Conservation (phyloP, 2,113 vertebrate genomes). For the Centropus bengalensis region DNA sequence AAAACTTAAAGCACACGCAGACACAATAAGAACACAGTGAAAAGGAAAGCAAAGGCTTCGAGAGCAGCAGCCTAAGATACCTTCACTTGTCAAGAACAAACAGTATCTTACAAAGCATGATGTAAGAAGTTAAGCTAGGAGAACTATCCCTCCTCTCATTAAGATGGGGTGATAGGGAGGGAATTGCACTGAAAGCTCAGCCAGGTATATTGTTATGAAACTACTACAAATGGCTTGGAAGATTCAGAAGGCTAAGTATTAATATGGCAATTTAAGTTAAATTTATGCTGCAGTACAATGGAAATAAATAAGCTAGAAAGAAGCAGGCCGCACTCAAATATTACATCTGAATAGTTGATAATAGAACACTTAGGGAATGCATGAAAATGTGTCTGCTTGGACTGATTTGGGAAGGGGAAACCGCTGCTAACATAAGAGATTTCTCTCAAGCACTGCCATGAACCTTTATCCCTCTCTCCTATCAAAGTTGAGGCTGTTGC, state of each 20-base stretch:
- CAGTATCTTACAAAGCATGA: background rate
- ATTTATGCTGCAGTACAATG: background rate
- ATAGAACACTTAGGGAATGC: background rate
- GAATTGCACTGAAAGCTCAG: background rate
- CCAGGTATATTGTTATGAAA: background rate
- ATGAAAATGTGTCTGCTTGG: background rate
- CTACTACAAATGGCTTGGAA: background rate
- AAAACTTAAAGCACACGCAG: conserved; percentile 44
- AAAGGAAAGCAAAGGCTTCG: conserved; percentile 33
- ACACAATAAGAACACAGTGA: conserved; percentile 23
- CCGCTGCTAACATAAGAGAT: background rate
- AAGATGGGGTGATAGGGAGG: background rate
- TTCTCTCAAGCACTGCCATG: background rate
- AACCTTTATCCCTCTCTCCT: background rate
- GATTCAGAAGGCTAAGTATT: background rate
- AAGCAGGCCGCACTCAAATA: background rate
- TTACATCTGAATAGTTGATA: background rate
- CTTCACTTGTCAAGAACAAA: background rate
- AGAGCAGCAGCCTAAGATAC: background rate
- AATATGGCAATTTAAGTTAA: background rate
- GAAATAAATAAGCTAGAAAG: background rate
- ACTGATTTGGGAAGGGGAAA: background rate
- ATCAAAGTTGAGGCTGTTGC: background rate
- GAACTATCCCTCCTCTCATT: background rate
- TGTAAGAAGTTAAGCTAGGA: background rate